Conservation (phyloP, 1,140 invertebrate genomes). For the Triops longicaudatus region DNA sequence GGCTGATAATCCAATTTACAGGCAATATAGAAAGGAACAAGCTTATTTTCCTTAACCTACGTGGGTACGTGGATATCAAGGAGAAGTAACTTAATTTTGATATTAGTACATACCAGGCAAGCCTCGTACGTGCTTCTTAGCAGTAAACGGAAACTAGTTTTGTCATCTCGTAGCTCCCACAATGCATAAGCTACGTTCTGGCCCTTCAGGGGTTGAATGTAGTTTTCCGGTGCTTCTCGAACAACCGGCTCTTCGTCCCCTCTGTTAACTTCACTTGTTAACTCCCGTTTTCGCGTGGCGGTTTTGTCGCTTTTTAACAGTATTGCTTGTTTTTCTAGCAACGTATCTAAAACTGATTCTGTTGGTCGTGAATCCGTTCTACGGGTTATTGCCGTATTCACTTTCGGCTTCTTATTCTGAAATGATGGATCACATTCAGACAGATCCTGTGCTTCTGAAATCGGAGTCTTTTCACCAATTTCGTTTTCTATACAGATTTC, state of each 20-base stretch:
- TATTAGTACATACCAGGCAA: neutral
- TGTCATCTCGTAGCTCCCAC: neutral
- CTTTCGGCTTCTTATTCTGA: neutral
- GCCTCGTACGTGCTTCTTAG: neutral
- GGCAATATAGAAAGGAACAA: neutral
- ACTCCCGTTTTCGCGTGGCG: neutral
- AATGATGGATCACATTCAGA: neutral
- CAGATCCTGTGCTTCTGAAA: neutral
- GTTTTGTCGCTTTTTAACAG: neutral
- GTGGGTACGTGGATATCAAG: neutral
- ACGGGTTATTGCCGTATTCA: neutral
- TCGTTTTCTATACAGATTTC: no score
- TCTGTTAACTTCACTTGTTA: neutral
- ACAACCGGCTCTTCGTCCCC: neutral
- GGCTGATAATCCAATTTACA: neutral
- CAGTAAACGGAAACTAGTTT: neutral
- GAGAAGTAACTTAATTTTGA: neutral
- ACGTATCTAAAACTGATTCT: neutral
- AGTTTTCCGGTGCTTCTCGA: neutral
- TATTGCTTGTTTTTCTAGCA: neutral
- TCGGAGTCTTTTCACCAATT: neutral
- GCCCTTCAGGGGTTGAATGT: neutral
- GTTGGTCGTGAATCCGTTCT: neutral
- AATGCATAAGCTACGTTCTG: neutral
- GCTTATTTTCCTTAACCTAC: neutral